Evolutionary conservation across 2,113 vertebrate species (phyloP), one percentile per base, ranked within the genome.

Genomic region (Beaufortia kweichowensis): DNA sequence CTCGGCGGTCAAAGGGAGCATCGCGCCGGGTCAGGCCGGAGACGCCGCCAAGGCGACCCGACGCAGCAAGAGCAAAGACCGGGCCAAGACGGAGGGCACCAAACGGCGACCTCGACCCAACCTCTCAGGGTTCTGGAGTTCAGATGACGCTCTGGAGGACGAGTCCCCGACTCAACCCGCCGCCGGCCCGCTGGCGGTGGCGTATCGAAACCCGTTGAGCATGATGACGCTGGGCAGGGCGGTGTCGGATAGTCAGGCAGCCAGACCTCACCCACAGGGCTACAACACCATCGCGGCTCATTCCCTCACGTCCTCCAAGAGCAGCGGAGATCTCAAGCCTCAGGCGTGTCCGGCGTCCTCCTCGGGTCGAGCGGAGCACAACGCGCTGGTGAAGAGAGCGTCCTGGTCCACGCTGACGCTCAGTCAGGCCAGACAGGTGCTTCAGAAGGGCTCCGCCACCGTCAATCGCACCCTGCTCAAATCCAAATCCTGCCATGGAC

Each of bases 121-220:
- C 90, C 96, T 99, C 87, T 98, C 97, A 0, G 97, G 97, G 75
- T 98, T 96, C 90, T 98, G 97, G 97, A 99, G 96, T 84, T 99
- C 97, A 0, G 97, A 98, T 0, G 97, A 99, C 84, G 68, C 74
- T 19, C 85, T 99, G 85, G 95, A 83, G 67, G 81, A 96, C 66
- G 94, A 94, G 46, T 93, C 95, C 2, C 87, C 94, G 85, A 95
- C 90, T 35, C 73, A 70, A 15, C 74, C 78, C 2, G 17, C 57
- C 3, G 12, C 77, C 1, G 81, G 73, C 1, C 72, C 77, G 0
- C 11, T 82, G 33, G 77, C 81, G 0, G 67, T 82, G 62, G 81
- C 81, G 80, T 96, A 96, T 87, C 92, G 94, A 4, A 95, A 94
- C 86, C 95, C 95, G 0, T 91, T 96, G 87, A 94, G 93, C 70